Base-by-base conservation (phyloP, 2,888 invertebrate genomes). In the Limnephilus auricula region DNA sequence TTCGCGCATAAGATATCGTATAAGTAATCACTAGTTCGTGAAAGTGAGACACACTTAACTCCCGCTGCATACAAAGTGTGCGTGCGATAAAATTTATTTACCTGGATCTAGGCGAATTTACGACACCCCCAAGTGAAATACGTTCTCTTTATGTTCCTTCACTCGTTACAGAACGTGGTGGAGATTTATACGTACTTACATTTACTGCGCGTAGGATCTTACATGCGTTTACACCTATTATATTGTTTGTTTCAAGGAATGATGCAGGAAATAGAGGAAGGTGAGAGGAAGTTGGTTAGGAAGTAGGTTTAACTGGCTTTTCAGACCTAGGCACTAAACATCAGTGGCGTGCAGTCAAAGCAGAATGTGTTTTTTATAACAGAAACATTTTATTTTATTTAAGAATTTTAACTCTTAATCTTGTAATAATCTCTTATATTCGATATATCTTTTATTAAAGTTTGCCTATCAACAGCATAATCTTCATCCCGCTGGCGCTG, bases 11-110 rank as follows among this genome's bases (percentile, higher is more conserved):
- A 40, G 40, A 10, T 15, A 31, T 13, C 40, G 80, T 31, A 18
- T 80, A 80, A 80, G 25, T 65, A 65, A 65, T 65, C 80, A 15
- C 32, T 1, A 31, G 13, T 32, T 31, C 32, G 80, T 80, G 80
- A 80, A 80, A 80, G 80, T 80, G 80, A 80, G 80, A 80, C 80
- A 80, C 65, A 32, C 32, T 80, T 84, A 37, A 84, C 84, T 84
- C 84, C 34, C 84, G 84, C 37, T 84, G 84, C 84, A 84, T 84
- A 84, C 84, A 84, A 84, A 84, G 40, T 84, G 84, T 84, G 84
- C 84, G 84, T 84, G 84, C 84, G 84, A 84, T 84, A 84, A 84
- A 84, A 84, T 37, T 25, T 84, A 84, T 84, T 34, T 84, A 40
- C 40, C 84, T 31, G 84, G 84, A 84, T 84, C 32, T 32, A n/a